Evolutionary conservation across 2,113 vertebrate genomes (phyloP).

Genomic region (Alexandromys fortis): DNA sequence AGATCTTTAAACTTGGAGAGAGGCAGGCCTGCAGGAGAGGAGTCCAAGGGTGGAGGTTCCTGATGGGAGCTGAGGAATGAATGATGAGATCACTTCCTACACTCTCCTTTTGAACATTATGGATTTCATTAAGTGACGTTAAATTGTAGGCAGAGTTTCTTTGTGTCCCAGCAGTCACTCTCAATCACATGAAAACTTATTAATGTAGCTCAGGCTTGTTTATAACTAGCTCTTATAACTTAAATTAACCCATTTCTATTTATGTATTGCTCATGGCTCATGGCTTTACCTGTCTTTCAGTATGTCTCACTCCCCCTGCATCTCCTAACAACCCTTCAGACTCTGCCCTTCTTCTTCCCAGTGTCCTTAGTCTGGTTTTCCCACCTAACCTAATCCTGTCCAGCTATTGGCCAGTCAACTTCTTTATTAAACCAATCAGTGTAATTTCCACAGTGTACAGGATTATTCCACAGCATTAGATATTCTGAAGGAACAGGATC

Average conservation of each 20-base stretch:
- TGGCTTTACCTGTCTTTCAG: background rate
- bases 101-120: conserved; percentile 4
- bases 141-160: background rate
- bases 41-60: background rate
- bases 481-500: conserved; percentile 1
- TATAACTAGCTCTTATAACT: background rate
- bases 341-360: background rate
- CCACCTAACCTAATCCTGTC: background rate
- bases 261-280: background rate
- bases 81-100: conserved; percentile 34
- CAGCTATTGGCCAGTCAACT: background rate
- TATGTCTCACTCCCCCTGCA: background rate
- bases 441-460: background rate
- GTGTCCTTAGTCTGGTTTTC: background rate
- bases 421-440: background rate
- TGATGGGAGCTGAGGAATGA: conserved; percentile 30
- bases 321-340: background rate
- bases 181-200: background rate
- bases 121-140: conserved; percentile 30
- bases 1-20: conserved; percentile 37
- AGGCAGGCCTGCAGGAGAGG: background rate
- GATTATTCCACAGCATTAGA: background rate
- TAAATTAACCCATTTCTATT: background rate
- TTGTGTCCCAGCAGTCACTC: background rate
- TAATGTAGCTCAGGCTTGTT: background rate